Evolutionary conservation across 2,888 invertebrate species (phyloP), one percentile per base, ranked within the genome.

Genomic region (Harmothoe impar): DNA sequence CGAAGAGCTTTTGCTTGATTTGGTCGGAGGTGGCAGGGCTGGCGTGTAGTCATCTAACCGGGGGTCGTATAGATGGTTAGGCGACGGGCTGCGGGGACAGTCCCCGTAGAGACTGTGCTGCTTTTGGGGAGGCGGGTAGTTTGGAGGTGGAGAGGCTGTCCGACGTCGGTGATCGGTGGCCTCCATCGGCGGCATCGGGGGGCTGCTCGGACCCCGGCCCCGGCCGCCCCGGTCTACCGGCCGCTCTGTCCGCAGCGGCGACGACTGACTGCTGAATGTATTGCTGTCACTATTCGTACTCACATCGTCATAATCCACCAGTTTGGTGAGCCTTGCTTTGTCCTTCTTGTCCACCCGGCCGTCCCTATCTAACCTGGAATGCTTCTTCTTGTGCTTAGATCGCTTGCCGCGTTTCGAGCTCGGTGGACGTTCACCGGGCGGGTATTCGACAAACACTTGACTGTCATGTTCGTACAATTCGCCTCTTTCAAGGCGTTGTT

Each of bases 271-370:
- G 33, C 86, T 86, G 86, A 29, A 86, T 25, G 86, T 86, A 62
- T 62, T 62, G 62, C 62, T 62, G 35, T 91, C 91, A 10, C 89
- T 88, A n/a, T 90, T 91, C 52, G 91, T 91, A 62, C 91, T 89
- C n/a, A 91, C 85, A 62, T 90, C 91, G 90, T 91, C 91, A 68
- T 91, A 91, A 12, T 89, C 91, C 25, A 85, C 88, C 31, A 90
- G 52, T n/a, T 72, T 54, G 5, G 52, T 86, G 0, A 15, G 86
- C 86, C 54, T 23, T 17, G 54, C 35, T 35, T 91, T 89, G 31
- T 77, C 31, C 56, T 89, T 90, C 51, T 78, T 89, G 31, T 68
- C 84, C 20, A 85, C 90, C n/a, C 91, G 29, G 23, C 81, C 91
- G 29, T 86, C 86, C 29, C 56, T 17, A 20, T 86, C 86, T 62